These are phyloP conservation scores for Parelbella ahira DNA, from an alignment of 2,888 invertebrate genomes.

Conservation along the genomic window DNA sequence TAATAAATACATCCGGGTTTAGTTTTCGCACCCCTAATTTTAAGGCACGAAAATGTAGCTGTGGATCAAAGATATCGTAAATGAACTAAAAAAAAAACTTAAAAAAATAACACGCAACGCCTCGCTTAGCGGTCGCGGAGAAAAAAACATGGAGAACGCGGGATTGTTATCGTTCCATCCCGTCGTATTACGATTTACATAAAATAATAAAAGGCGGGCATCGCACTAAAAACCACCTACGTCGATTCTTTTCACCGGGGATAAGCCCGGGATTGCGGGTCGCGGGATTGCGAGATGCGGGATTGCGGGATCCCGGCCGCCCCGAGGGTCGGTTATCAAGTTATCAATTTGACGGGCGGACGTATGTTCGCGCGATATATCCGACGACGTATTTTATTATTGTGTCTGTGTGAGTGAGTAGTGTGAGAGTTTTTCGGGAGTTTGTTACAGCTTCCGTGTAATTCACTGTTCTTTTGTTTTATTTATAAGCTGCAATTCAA, in stretches of 20 bases:
- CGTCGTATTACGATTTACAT: slow-evolving; percentile 57
- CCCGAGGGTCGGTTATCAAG: slow-evolving; percentile 60
- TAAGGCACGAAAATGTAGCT: neutral
- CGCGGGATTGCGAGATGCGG: slow-evolving; percentile 35
- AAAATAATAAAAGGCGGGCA: slow-evolving; percentile 49
- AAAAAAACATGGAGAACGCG: slow-evolving; percentile 30
- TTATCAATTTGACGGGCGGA: slow-evolving; percentile 65
- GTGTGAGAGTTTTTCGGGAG: neutral
- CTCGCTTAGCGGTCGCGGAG: slow-evolving; percentile 21
- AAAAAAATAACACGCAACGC: slow-evolving; percentile 17
- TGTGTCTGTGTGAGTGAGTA: slow-evolving; percentile 9
- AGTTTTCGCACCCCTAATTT: neutral
- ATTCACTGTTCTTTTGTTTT: slow-evolving; percentile 11
- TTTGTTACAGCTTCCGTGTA: too few species aligned
- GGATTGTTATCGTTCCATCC: slow-evolving; percentile 56
- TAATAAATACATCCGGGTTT: neutral
- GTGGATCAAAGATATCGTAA: slow-evolving; percentile 4
- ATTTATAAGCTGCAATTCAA: neutral
- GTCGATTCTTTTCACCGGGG: slow-evolving; percentile 38
- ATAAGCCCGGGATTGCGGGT: slow-evolving; percentile 46
- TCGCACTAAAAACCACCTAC: slow-evolving; percentile 44
- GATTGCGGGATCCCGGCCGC: slow-evolving; percentile 30
- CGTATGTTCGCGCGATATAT: slow-evolving; percentile 32
- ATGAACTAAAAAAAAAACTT: slow-evolving; percentile 25
- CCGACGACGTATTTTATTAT: slow-evolving; percentile 15